Percentiles rank a stretch among this genome's conserved stretches.
Conservation (phyloP, 2,113 vertebrate genomes). For the Rattus norvegicus region GRCr8 NC_086026.1:132440001-132440500, state of each 20-base stretch:
- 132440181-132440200: neutral
- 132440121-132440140: neutral
- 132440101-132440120: neutral
- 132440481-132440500: no score
- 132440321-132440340: no score
- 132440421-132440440: neutral
- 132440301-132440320: no score
- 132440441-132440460: neutral
- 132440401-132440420: neutral
- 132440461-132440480: neutral
- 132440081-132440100: neutral
- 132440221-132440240: neutral
- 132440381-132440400: no score
- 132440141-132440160: neutral
- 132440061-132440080: neutral
- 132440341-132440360: no score
- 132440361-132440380: no score
- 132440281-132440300: neutral
- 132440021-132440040: neutral
- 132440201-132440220: neutral
- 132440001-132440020: neutral
- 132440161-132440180: neutral
- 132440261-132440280: neutral
- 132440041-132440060: fast-evolving
- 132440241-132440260: neutral